Conservation (phyloP, 2,888 invertebrate genomes). For the Mylabris sibirica region DNA sequence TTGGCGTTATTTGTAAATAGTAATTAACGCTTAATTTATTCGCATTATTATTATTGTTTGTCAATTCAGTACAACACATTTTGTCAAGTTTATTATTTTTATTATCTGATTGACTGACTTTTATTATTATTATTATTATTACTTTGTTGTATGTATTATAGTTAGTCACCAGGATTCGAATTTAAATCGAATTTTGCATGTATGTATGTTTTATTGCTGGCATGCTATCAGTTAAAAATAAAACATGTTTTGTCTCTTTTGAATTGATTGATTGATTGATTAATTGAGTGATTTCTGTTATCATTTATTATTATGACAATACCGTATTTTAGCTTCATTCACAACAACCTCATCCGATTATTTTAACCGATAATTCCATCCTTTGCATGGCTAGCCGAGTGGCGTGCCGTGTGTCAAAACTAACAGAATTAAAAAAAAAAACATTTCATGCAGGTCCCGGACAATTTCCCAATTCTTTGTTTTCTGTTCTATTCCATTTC, state of each 20-base stretch:
- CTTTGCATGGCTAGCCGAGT: constrained; percentile 61
- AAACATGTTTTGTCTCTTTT: constrained; percentile 22
- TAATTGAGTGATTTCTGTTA: not conserved
- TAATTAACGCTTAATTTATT: not conserved
- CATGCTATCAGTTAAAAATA: constrained; percentile 38
- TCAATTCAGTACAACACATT: not conserved
- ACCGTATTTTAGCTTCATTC: constrained; percentile 24
- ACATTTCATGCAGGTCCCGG: constrained; percentile 59
- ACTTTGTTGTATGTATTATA: not conserved
- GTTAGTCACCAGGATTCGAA: constrained; percentile 17
- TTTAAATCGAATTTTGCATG: constrained; percentile 27
- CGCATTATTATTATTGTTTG: not conserved
- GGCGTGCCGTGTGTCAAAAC: constrained; percentile 64
- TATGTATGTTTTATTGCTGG: constrained; percentile 34
- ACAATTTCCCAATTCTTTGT: constrained; percentile 60
- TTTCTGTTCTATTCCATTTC: constrained; percentile 68
- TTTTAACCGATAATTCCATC: constrained; percentile 32
- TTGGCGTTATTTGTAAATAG: not conserved
- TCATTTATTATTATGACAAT: not conserved
- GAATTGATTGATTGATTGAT: constrained; percentile 30
- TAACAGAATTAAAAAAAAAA: constrained; percentile 26
- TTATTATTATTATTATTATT: not conserved
- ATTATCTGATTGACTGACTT: not conserved
- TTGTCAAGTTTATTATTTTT: not conserved
- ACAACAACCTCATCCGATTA: constrained; percentile 16